Evolutionary conservation across 1,140 invertebrate genomes (phyloP).

Genomic region (Anoplophora glabripennis): DNA sequence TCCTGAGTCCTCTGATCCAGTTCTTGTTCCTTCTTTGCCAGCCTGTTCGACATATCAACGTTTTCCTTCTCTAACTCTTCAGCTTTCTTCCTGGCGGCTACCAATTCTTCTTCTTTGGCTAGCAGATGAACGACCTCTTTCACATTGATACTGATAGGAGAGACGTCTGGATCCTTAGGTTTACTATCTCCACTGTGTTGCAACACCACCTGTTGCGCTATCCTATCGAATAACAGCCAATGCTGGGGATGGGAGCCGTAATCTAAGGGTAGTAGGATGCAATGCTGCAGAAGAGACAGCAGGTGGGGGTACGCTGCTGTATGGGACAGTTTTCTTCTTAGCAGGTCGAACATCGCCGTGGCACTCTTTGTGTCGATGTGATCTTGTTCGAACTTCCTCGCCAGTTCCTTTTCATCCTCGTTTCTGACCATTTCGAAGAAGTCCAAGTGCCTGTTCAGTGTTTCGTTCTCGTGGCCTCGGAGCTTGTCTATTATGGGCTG

Average conservation of each 20-base stretch:
- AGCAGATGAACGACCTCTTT: conserved; percentile 86
- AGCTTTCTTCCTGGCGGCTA: conserved; percentile 80
- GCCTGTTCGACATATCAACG: conserved; percentile 76
- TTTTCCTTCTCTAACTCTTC: conserved; percentile 88
- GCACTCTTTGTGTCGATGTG: conserved; percentile 96
- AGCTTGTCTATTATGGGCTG: conserved; percentile 94
- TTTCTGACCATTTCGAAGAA: conserved; percentile 98
- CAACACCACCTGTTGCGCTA: conserved; percentile 94
- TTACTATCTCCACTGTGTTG: conserved; percentile 60
- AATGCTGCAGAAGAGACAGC: conserved; percentile 87
- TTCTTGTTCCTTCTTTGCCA: conserved; percentile 92
- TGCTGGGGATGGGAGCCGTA: conserved; percentile 82
- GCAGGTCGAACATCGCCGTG: conserved; percentile 88
- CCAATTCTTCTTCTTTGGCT: conserved; percentile 91
- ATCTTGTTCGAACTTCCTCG: conserved; percentile 84
- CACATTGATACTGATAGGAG: conserved; percentile 86
- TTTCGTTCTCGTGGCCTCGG: conserved; percentile 88
- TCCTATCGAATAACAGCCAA: conserved; percentile 91
- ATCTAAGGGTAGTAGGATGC: conserved; percentile 82
- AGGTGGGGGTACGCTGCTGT: conserved; percentile 92
- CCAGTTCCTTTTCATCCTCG: conserved; percentile 94
- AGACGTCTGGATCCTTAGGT: conserved; percentile 74
- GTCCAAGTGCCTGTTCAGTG: conserved; percentile 86
- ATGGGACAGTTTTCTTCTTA: conserved; percentile 87
- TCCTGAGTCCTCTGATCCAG: conserved; percentile 85